Evolutionary conservation across 2,113 vertebrate species (phyloP).

Genomic region (Psophia crepitans): DNA sequence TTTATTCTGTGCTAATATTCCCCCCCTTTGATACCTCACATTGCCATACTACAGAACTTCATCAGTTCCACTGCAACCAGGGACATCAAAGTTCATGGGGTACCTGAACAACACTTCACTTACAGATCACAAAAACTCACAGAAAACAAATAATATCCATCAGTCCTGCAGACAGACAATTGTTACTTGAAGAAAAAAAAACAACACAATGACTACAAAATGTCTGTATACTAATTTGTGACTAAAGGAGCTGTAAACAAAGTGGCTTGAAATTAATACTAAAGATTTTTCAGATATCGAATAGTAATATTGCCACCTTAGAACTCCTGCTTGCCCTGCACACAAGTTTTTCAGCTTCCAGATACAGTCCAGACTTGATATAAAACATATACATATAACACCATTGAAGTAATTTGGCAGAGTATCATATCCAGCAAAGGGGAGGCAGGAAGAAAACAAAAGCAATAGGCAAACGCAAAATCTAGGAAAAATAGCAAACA

Average conservation of each 20-base stretch:
- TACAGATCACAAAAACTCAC: neutral
- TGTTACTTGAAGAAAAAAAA: neutral
- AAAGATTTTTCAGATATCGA: neutral
- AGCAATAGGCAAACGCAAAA: neutral
- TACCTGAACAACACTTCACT: neutral
- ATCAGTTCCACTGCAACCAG: neutral
- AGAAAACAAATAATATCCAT: neutral
- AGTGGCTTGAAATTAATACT: neutral
- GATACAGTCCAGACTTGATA: neutral
- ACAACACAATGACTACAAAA: neutral
- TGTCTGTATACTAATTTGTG: neutral
- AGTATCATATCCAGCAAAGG: neutral
- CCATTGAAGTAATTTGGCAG: neutral
- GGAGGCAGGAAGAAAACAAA: neutral
- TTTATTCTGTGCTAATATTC: neutral
- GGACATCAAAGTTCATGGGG: neutral
- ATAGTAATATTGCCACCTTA: neutral
- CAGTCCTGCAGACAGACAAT: neutral
- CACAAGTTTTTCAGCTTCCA: neutral
- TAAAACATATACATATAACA: neutral
- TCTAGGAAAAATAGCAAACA: neutral
- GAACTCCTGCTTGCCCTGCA: neutral
- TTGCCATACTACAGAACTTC: neutral
- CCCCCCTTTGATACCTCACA: neutral
- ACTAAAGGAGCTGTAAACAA: neutral